Conservation (phyloP, 2,113 vertebrate species). For the Elephantulus edwardii region DNA sequence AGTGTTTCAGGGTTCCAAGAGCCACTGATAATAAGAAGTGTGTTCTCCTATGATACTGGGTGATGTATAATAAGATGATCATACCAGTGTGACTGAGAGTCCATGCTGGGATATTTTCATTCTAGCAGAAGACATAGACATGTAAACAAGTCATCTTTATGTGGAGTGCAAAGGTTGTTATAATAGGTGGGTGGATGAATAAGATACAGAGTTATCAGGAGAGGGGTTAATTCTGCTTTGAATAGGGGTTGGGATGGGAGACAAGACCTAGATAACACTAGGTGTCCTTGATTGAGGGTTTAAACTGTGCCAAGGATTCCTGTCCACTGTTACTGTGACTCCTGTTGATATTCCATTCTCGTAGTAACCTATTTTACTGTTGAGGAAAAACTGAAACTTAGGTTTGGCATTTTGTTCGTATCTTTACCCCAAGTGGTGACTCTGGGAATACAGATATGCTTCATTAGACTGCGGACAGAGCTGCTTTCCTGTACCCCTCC, state of each 20-base stretch:
- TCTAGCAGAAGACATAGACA: not conserved
- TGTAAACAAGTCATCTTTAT: rapidly evolving
- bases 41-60: not conserved
- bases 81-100: not conserved
- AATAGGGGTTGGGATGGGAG: too few relatives aligned
- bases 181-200: not conserved
- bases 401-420: not conserved
- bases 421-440: not conserved
- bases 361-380: not conserved
- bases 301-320: not conserved
- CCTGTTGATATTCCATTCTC: rapidly evolving
- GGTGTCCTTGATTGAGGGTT: not conserved
- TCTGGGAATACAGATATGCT: not conserved
- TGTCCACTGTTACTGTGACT: not conserved
- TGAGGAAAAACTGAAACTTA: not conserved
- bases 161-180: not conserved
- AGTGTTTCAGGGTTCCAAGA: not conserved
- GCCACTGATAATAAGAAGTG: not conserved
- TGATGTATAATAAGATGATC: not conserved
- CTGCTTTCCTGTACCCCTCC: too few relatives aligned
- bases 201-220: not conserved
- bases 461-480: not conserved
- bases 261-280: not conserved
- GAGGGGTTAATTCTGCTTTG: not conserved
- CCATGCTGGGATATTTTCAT: not conserved